Base-by-base conservation (phyloP, 2,113 vertebrate genomes). In the Nyctereutes procyonoides region DNA sequence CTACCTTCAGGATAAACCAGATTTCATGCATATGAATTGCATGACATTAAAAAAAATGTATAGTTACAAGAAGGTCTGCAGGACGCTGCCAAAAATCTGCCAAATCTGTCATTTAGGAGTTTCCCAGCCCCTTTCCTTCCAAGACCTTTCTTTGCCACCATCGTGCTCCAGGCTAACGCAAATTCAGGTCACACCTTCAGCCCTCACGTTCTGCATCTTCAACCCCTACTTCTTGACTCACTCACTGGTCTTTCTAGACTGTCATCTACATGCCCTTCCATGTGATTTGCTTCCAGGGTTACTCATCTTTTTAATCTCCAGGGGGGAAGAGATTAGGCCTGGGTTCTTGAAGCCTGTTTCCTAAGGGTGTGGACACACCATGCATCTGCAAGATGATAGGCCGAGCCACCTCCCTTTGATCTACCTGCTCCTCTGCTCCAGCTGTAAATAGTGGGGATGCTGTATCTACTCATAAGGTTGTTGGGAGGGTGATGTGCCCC, bases 221-320 rank as follows among this genome's bases (percentile, higher is more conserved):
- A 11, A 13, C 20, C 88, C 22, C 32, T 51, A 60, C 38, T 92
- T n/a, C 22, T 51, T 71, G 26, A 88, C 87, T 85, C 62, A 88
- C 87, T 85, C 62, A 63, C 26, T 58, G 69, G 82, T 76, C 5
- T 62, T 38, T 81, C 16, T n/a, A 79, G 91, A 87, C n/a, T 53
- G 35, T 88, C 35, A 80, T 38, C 16, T 96, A 10, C n/a, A 71
- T 86, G 60, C 11, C 15, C 14, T 74, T 85, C 24, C 9, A 9
- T 79, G 2, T 24, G 35, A 85, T 91, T 92, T 93, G 76, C 81
- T 89, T 83, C 51, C 12, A 14, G 6, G 43, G 30, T 35, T 88
- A 74, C n/a, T 92, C 51, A 63, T 4, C 56, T 74, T 95, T 88
- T 73, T 80, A 95, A 87, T 92, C 43, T 22, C 55, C 69, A 48